Evolutionary conservation across 2,113 vertebrate genomes (phyloP).

Genomic region (Gymnogyps californianus): DNA sequence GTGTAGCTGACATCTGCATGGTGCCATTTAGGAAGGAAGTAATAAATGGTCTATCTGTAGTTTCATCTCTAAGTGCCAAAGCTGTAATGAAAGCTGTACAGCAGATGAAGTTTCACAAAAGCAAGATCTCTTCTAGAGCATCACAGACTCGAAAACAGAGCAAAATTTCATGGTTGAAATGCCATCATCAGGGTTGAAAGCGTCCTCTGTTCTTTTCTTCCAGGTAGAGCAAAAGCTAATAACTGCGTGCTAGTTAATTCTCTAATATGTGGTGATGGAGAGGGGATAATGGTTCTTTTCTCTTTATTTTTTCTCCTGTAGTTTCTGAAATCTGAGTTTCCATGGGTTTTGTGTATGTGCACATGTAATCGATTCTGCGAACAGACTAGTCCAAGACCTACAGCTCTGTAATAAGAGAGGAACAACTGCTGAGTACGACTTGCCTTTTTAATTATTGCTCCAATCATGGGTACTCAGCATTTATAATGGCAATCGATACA

Average conservation of each 20-base stretch:
- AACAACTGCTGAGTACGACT: background rate
- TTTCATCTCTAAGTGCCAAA: background rate
- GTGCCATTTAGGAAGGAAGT: background rate
- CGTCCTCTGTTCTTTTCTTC: background rate
- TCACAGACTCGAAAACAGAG: background rate
- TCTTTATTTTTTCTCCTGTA: background rate
- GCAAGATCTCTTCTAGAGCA: background rate
- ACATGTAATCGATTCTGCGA: background rate
- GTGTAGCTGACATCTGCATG: background rate
- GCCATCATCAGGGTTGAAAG: background rate
- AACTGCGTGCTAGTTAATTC: background rate
- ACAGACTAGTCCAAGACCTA: background rate
- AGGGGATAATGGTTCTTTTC: background rate
- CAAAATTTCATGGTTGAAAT: background rate
- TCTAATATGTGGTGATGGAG: background rate
- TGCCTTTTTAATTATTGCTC: conserved; percentile 39
- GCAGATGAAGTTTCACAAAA: background rate
- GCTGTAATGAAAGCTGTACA: background rate
- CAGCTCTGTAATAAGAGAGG: background rate
- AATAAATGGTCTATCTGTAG: background rate
- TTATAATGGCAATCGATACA: conserved; percentile 33
- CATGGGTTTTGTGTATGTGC: background rate
- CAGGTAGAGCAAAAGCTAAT: background rate
- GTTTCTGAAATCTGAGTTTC: background rate
- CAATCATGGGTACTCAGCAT: conserved; percentile 9